These are phyloP conservation scores for Archips xylosteana DNA, from an alignment of 2,888 invertebrate genomes.

Conservation along the genomic window DNA sequence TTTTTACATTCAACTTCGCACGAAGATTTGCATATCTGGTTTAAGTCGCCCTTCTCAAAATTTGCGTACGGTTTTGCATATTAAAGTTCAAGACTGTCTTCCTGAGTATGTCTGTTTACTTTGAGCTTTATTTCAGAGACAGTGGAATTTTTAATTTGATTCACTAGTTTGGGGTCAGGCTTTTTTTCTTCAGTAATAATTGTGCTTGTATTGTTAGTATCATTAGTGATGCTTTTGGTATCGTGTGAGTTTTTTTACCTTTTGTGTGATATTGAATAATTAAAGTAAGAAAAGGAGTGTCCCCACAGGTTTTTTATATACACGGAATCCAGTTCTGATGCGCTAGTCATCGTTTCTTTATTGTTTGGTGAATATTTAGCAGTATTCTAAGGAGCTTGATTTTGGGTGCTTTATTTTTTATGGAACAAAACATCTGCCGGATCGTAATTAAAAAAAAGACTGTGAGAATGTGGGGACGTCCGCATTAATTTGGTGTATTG, in stretches of 20 bases:
- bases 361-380: conserved; percentile 76
- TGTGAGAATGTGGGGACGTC: conserved; percentile 76
- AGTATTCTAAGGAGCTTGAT: conserved; percentile 63
- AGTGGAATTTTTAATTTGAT: conserved; percentile 74
- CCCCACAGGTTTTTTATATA: conserved; percentile 76
- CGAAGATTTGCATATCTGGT: conserved; percentile 84
- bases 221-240: conserved; percentile 75
- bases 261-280: conserved; percentile 72
- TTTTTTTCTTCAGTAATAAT: conserved; percentile 67
- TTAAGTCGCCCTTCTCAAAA: conserved; percentile 65
- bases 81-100: conserved; percentile 73
- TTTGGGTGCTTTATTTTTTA: conserved; percentile 69
- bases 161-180: conserved; percentile 76
- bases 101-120: conserved; percentile 74
- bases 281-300: conserved; percentile 74
- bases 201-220: conserved; percentile 65
- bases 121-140: conserved; percentile 79
- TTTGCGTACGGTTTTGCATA: conserved; percentile 78
- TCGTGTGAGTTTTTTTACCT: conserved; percentile 69
- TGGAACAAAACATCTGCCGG: conserved; percentile 76
- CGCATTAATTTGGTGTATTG: conserved; percentile 67
- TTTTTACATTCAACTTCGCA: conserved; percentile 82
- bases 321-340: conserved; percentile 83
- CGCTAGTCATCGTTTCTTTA: conserved; percentile 75
- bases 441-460: conserved; percentile 78